Evolutionary conservation across 2,113 vertebrate genomes (phyloP).

Genomic region (Setophaga kirtlandii): DNA sequence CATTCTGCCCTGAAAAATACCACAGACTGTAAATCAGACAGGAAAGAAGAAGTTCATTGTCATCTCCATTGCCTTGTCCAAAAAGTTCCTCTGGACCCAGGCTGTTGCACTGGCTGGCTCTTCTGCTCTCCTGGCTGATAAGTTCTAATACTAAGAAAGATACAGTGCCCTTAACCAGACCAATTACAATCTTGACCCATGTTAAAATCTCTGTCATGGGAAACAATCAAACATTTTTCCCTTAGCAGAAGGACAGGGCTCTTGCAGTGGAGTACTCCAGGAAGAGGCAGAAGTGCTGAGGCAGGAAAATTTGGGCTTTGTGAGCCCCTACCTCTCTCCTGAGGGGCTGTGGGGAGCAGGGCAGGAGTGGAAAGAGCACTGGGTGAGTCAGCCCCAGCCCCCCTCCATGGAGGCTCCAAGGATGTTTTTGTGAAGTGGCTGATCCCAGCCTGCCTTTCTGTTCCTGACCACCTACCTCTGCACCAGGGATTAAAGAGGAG

Average conservation of each 20-base stretch:
- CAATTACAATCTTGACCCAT: neutral
- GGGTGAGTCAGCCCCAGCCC: neutral
- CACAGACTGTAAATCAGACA: neutral
- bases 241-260: neutral
- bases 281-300: neutral
- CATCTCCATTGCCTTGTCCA: neutral
- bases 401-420: neutral
- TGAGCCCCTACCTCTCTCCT: neutral
- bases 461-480: constrained; percentile 70
- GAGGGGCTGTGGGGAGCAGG: neutral
- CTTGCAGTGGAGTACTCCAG: neutral
- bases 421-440: neutral
- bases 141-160: neutral
- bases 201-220: neutral
- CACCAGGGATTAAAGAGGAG: constrained; percentile 91
- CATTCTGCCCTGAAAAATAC: neutral
- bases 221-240: neutral
- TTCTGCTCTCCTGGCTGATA: neutral
- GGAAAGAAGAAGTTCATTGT: neutral
- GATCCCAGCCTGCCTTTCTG: neutral
- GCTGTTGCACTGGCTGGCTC: neutral
- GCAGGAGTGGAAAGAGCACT: neutral
- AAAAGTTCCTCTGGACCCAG: neutral
- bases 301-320: neutral
- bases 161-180: neutral